phyloP scores from a whole-genome alignment of 2,888 invertebrate genomes.

The Diplolepis rosae region DNA sequence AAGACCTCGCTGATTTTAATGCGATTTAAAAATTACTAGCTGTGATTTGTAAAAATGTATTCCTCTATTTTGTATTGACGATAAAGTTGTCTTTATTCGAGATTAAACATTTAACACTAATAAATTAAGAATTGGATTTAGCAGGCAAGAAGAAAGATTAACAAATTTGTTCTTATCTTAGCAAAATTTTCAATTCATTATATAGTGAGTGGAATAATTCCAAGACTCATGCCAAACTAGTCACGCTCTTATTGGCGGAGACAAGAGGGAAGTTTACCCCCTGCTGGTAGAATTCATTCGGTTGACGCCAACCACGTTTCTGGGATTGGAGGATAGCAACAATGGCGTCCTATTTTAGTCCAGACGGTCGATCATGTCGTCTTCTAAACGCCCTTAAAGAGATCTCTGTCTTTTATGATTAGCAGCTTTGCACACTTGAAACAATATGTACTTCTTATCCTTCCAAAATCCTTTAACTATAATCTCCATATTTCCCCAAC shows the following conservation, averaged over 20 bases:
- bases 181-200: conserved; percentile 4
- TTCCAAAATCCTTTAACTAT: neutral
- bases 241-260: conserved; percentile 41
- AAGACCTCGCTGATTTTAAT: too few species aligned
- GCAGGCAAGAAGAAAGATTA: too few species aligned
- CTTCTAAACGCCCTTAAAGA: conserved; percentile 8
- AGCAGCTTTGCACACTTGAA: neutral
- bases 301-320: conserved; percentile 29
- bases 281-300: conserved; percentile 40
- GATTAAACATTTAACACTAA: too few species aligned
- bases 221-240: conserved; percentile 33
- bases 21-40: too few species aligned
- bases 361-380: conserved; percentile 44
- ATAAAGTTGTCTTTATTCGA: too few species aligned
- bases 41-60: too few species aligned
- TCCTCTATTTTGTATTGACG: too few species aligned
- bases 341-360: conserved; percentile 43
- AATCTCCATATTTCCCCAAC: too few species aligned
- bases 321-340: conserved; percentile 41
- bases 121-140: too few species aligned
- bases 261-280: conserved; percentile 45
- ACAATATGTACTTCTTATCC: neutral
- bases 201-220: conserved; percentile 35
- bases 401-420: neutral
- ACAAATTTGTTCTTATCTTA: neutral